Conservation (phyloP, 1,140 invertebrate genomes). For the Ceratosolen fusciceps region DNA sequence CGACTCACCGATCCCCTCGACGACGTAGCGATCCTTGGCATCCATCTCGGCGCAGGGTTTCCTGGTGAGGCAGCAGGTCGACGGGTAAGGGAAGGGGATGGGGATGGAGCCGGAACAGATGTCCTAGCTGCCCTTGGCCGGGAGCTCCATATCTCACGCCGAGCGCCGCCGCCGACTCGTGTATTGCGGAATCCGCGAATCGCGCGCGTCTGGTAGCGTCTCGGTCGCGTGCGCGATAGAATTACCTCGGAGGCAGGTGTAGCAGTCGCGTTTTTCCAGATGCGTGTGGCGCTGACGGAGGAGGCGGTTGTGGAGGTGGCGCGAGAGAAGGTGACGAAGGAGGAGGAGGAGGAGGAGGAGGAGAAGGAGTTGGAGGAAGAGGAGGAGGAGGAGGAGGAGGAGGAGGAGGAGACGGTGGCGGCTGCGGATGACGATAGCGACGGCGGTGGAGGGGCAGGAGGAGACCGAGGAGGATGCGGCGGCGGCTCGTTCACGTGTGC, state of each 20-base stretch:
- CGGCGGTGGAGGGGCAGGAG: background rate
- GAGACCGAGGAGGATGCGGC: background rate
- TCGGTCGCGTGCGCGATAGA: constrained; percentile 6
- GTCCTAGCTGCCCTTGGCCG: background rate
- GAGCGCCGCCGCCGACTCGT: background rate
- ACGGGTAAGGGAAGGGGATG: too few relatives aligned
- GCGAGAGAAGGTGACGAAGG: background rate
- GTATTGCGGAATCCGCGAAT: constrained; percentile 8
- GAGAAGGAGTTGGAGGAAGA: background rate
- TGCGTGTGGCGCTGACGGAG: background rate
- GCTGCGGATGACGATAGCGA: background rate
- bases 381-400: background rate
- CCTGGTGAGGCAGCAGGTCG: too few relatives aligned
- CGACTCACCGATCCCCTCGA: constrained; percentile 60
- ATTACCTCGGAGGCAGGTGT: constrained; percentile 19
- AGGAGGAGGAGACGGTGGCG: background rate
- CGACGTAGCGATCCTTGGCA: constrained; percentile 65
- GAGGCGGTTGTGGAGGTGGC: background rate
- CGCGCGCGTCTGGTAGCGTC: constrained; percentile 1
- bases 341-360: background rate
- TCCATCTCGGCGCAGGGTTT: constrained; percentile 59
- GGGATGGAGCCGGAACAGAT: too few relatives aligned
- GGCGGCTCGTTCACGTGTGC: constrained; percentile 22
- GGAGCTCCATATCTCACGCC: constrained; percentile 1
- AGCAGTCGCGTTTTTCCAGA: constrained; percentile 19